Conservation (phyloP, 2,113 vertebrate species). For the Phrynosoma blainvillii region DNA sequence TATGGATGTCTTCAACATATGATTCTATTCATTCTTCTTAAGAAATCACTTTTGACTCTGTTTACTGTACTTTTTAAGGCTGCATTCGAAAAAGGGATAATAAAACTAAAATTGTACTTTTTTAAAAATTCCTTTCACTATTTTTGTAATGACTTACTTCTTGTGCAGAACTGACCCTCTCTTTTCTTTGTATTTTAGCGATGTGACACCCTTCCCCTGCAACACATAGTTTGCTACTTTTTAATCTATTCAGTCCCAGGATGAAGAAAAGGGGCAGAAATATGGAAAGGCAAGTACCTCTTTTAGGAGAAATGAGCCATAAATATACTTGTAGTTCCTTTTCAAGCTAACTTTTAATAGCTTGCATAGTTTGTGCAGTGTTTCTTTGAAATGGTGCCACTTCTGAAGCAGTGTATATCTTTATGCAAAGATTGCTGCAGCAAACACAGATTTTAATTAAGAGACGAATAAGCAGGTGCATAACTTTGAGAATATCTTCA, state of each 20-base stretch:
- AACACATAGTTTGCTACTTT: not conserved
- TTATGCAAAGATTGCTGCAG: constrained; percentile 46
- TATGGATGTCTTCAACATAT: not conserved
- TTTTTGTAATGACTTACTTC: not conserved
- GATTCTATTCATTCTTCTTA: too few species aligned
- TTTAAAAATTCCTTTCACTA: not conserved
- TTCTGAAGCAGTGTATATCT: constrained; percentile 47
- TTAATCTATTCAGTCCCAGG: not conserved
- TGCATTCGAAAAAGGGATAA: not conserved
- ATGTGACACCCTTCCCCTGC: too few species aligned
- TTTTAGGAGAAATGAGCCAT: not conserved
- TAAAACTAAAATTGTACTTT: not conserved
- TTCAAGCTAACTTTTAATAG: constrained; percentile 12
- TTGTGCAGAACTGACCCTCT: not conserved
- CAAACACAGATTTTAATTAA: constrained; percentile 62
- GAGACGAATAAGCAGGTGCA: constrained; percentile 58
- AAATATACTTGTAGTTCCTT: constrained; percentile 12
- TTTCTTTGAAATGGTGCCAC: constrained; percentile 30
- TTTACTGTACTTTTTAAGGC: not conserved
- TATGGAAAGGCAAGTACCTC: not conserved
- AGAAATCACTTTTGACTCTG: too few species aligned
- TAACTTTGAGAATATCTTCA: constrained; percentile 44
- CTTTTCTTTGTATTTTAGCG: not conserved
- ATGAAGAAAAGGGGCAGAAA: not conserved
- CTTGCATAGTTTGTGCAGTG: constrained; percentile 12